These are phyloP conservation scores for Calameuta idolon DNA, from an alignment of 2,888 invertebrate genomes.

Conservation along the genomic window DNA sequence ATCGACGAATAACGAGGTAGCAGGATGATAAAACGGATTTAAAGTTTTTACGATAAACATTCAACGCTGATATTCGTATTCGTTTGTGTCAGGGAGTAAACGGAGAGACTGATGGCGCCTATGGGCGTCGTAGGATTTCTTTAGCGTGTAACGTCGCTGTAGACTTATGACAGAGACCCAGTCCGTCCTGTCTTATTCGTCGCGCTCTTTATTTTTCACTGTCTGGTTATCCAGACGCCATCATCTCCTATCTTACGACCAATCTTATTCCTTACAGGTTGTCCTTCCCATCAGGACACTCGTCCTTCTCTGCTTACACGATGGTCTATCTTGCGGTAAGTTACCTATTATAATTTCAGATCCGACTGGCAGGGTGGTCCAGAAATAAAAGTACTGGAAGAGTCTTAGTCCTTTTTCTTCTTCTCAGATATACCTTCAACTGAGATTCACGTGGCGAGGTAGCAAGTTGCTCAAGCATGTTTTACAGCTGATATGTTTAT, in stretches of 20 bases:
- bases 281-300: conserved; percentile 93
- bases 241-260: neutral
- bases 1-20: neutral
- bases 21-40: neutral
- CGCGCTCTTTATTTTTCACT: neutral
- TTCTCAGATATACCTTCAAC: conserved; percentile 87
- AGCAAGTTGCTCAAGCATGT: conserved; percentile 85
- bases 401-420: neutral
- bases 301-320: conserved; percentile 88
- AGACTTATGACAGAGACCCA: neutral
- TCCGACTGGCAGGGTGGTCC: neutral
- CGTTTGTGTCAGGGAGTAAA: neutral
- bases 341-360: conserved; percentile 44
- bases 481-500: conserved; percentile 84
- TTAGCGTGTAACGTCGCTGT: neutral
- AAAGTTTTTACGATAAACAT: neutral
- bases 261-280: conserved; percentile 68
- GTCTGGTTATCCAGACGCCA: neutral
- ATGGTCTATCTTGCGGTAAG: conserved; percentile 89
- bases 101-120: neutral
- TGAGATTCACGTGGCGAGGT: conserved; percentile 83
- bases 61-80: neutral
- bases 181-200: neutral
- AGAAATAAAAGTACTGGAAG: neutral
- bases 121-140: neutral